Evolutionary conservation across 2,888 invertebrate genomes (phyloP), one percentile per base, ranked within the genome.

Genomic region (Drosophila buzzatii): DNA sequence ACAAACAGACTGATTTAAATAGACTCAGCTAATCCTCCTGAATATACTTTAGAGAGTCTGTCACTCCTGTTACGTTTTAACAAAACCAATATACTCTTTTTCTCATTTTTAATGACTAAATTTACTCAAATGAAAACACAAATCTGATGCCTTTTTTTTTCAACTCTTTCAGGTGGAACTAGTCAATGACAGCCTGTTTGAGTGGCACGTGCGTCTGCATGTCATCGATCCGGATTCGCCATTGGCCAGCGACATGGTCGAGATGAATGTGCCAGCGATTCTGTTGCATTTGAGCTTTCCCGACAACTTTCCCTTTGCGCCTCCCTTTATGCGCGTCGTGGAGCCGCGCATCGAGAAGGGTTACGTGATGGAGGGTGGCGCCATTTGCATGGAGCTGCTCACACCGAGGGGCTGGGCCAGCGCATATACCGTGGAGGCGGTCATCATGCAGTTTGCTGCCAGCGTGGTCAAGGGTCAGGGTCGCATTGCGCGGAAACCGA

Each of bases 351-450:
- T 96, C 93, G 96, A 96, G 91, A 96, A 96, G 91, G 97, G 97
- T 44, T 97, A 97, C 91, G 97, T 97, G 31, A 97, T 97, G 97
- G 97, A 97, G 93, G 97, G 97, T 66, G 97, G 97, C 44, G 97
- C 97, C 51, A 97, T 97, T 90, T 97, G 97, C 91, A 97, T 97
- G 97, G 97, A 97, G 92, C 93, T 97, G 70, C 93, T 97, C 66
- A 97, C 97, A 20, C 97, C 97, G 0, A 94, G 97, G 59, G 97
- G 97, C 77, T 97, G 97, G 97, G 97, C 97, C 66, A 90, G 90
- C 47, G 87, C 87, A 20, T 87, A 87, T 27, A 87, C 87, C 23
- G 87, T 97, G 20, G 97, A 97, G 92, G 97, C 97, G 16, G 96
- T 97, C 57, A 95, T 97, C 87, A 97, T 97, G 95, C 97, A 97